These are phyloP conservation scores for Lamellibrachia luymesi DNA, from an alignment of 1,140 invertebrate genomes.

Conservation along the genomic window DNA sequence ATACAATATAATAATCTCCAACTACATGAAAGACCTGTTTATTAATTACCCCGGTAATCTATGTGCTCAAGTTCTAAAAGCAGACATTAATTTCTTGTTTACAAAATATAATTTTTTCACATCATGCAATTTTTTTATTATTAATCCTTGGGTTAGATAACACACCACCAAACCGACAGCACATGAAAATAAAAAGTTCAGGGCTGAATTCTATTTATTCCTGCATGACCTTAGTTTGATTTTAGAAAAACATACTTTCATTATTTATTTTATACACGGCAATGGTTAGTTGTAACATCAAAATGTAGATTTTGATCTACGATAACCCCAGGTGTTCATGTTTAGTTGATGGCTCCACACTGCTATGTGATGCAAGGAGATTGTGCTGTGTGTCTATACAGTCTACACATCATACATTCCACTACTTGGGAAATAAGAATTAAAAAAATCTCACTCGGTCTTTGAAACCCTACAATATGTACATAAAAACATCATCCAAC, in stretches of 20 bases:
- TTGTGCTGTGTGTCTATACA: neutral
- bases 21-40: neutral
- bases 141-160: too few relatives aligned
- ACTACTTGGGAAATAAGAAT: neutral
- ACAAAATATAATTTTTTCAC: neutral
- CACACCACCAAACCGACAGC: neutral
- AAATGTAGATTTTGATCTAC: too few relatives aligned
- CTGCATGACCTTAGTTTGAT: too few relatives aligned
- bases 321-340: neutral
- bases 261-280: neutral
- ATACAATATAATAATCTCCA: neutral
- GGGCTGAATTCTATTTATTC: neutral
- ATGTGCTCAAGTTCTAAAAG: neutral
- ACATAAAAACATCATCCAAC: neutral
- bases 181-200: neutral
- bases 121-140: neutral
- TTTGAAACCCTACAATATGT: slow-evolving; percentile 2
- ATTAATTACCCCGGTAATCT: neutral
- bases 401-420: neutral
- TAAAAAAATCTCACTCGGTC: neutral
- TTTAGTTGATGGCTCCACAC: neutral
- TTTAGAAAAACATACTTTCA: neutral
- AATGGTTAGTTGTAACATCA: too few relatives aligned
- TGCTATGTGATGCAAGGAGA: neutral
- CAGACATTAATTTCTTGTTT: neutral